A percentile compares a stretch with the other conserved stretches of the same genome.
Evolutionary conservation across 2,797 vertebrate species (phyloP).

Genomic region (Liparis tanakae): DNA sequence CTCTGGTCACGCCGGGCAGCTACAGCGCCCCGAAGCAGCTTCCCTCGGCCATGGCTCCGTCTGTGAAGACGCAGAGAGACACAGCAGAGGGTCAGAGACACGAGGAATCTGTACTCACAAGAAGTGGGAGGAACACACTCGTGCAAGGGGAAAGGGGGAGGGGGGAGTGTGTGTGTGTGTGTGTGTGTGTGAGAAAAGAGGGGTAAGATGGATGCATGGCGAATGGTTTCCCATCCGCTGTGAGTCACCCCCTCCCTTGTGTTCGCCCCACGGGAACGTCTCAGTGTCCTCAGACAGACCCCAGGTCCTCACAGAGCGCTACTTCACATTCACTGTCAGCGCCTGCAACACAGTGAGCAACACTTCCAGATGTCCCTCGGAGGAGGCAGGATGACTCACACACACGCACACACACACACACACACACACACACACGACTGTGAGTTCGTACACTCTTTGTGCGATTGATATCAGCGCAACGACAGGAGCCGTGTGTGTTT

Average conservation of each 20-base stretch:
- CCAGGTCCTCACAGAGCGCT: conserved; percentile 15
- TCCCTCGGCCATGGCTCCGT: conserved; percentile 61
- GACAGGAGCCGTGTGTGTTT: conserved; percentile 39
- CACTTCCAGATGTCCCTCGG: conserved; percentile 60
- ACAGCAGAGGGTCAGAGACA: conserved; percentile 36
- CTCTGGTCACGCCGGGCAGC: conserved; percentile 40
- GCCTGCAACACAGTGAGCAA: conserved; percentile 41
- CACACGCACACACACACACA: background rate
- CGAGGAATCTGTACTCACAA: background rate
- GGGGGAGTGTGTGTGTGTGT: too few relatives aligned
- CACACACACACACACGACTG: background rate
- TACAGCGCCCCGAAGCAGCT: conserved; percentile 69
- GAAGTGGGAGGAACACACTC: background rate
- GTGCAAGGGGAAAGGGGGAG: background rate
- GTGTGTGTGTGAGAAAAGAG: background rate
- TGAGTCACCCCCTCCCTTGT: conserved; percentile 65
- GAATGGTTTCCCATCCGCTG: conserved; percentile 46
- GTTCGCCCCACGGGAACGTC: conserved; percentile 31
- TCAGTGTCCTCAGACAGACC: conserved; percentile 22
- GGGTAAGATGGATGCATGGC: conserved; percentile 16
- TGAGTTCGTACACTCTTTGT: conserved; percentile 48
- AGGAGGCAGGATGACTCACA: conserved; percentile 61
- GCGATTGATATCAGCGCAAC: conserved; percentile 34
- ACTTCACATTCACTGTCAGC: conserved; percentile 38
- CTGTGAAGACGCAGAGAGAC: conserved; percentile 43